A percentile compares a stretch with the other conserved stretches of the same genome.
Conservation (phyloP, 2,888 invertebrate genomes). For the Ectemnius cavifrons region DNA sequence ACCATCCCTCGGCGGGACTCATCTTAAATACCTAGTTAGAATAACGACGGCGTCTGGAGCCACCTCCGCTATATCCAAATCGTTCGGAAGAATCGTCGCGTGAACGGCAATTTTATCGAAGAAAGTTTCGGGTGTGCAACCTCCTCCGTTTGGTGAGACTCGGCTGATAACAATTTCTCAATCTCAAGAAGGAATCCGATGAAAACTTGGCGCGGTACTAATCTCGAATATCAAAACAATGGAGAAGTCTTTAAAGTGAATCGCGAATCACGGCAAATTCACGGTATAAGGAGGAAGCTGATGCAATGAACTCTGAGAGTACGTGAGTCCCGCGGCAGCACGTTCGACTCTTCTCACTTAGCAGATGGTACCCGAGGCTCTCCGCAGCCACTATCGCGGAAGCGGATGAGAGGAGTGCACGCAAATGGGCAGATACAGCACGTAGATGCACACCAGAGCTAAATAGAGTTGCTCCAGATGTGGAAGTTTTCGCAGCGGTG, state of each 20-base stretch:
- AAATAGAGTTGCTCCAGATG: background rate
- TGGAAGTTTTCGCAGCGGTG: slow-evolving; percentile 40
- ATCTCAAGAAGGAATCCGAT: background rate
- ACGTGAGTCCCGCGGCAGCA: slow-evolving; percentile 54
- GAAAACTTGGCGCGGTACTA: background rate
- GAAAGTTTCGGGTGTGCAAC: background rate
- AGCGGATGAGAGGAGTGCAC: background rate
- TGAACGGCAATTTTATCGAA: background rate
- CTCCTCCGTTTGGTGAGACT: background rate
- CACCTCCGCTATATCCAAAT: background rate
- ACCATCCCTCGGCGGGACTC: slow-evolving; percentile 25
- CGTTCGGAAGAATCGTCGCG: background rate
- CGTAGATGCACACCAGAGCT: no score
- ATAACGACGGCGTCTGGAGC: background rate
- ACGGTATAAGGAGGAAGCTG: slow-evolving; percentile 48
- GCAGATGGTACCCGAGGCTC: slow-evolving; percentile 48
- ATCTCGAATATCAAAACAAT: background rate
- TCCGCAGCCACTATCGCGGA: slow-evolving; percentile 15
- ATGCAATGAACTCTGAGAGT: slow-evolving; percentile 47
- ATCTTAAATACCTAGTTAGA: slow-evolving; percentile 5
- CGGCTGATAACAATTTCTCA: background rate
- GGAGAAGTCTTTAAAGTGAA: slow-evolving; percentile 1
- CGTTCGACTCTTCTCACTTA: slow-evolving; percentile 54
- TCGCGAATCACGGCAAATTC: slow-evolving; percentile 50
- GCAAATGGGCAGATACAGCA: no score